Evolutionary conservation across 2,888 invertebrate genomes (phyloP), one percentile per base, ranked within the genome.

Genomic region (Caenorhabditis panamensis): DNA sequence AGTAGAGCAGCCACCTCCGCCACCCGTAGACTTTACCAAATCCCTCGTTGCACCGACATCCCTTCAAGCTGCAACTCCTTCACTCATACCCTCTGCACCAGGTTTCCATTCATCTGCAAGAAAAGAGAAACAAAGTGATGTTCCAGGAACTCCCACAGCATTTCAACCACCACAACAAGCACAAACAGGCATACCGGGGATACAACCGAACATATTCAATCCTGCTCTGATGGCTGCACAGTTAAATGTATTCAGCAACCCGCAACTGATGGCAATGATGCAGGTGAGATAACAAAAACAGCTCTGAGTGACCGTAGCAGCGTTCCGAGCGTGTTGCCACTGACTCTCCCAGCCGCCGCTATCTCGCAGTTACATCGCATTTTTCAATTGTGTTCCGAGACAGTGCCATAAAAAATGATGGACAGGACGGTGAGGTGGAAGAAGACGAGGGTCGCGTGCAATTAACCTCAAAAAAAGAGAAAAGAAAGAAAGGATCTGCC

Each of bases 221-320:
- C 83, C 86, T 6, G 82, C 83, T 20, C 44, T 88, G 37, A 88
- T 88, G 88, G 86, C 87, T 16, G 86, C 86, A 3, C 88, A 88
- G 28, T 77, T 88, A 9, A 82, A 82, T 11, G 81, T 86, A 62
- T 83, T 86, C 75, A 84, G 77, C 54, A 83, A 85, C 54, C 72
- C 83, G 0, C 82, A 82, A n/a, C 51, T 86, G 24, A 59, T 85
- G 59, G 82, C 82, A 44, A 85, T 86, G 83, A 84, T 87, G 84
- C 88, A 88, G 87, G 88, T 88, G 24, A 41, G 54, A 16, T 58
- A 51, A 22, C 18, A 28, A 28, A 11, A 41, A 16, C 9, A 5
- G 41, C 13, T 41, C 41, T 13, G 41, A 13, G 16, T 41, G n/a
- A n/a, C n/a, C n/a, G n/a, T n/a, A n/a, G n/a, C n/a, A n/a, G n/a